Evolutionary conservation across 1,140 invertebrate genomes (phyloP), one percentile per base, ranked within the genome.

Genomic region (Intoshia linei): DNA sequence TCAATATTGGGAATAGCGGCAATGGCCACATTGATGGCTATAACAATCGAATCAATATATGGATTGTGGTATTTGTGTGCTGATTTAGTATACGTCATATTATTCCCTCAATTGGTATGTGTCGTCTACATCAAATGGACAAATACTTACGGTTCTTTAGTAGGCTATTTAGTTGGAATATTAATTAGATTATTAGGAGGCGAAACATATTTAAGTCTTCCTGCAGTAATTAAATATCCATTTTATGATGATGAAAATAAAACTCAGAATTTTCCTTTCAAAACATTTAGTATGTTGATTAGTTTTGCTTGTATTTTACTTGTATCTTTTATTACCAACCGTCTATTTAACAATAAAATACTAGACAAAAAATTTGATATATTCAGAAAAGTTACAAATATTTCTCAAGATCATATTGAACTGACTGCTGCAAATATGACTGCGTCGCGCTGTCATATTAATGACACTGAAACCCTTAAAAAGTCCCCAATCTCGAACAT

Each of bases 51-150:
- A 39, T 84, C 79, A 34, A 90, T 95, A 49, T 95, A 93, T 54
- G 79, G 76, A 3, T 62, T 95, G 13, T 93, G 83, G 83, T 42
- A 37, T 36, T 73, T 93, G 66, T 92, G 83, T 58, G 87, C 81
- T 11, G 84, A 93, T 60, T 59, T 92, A 45, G 79, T 90, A 24
- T 95, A 90, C 64, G 78, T 87, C 36, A 84, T 95, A 48, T 66
- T 95, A 37, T 93, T 93, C 57, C 84, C 84, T 0, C 79, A 87
- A 59, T 66, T 95, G n/a, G 64, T 90, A 33, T 83, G 78, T 69
- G 83, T 92, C 43, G 77, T 93, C 4, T 81, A 92, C 59, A 78
- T 81, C 55, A 74, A 77, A 53, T 42, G 42, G 7, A 47, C 49
- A 61, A 93, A 93, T 61, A 90, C 83, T 0, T 93, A 93, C 54